phyloP scores from a whole-genome alignment of 2,113 vertebrate species.

The Leptobrachium leishanense region DNA sequence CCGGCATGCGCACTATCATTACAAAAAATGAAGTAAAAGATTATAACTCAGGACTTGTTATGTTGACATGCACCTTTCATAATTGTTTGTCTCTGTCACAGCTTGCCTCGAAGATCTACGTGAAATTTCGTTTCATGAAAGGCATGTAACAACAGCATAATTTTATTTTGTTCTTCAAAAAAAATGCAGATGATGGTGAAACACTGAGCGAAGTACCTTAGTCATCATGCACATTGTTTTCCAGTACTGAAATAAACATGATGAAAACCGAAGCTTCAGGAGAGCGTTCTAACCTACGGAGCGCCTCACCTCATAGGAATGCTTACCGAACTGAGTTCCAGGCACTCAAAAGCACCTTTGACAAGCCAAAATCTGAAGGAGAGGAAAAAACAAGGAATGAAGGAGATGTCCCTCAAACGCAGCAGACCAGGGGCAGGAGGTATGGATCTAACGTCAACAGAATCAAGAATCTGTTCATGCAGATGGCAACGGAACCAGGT shows the following conservation, averaged over 20 bases:
- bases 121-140: slow-evolving; percentile 4
- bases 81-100: slow-evolving; percentile 24
- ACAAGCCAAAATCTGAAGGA: slow-evolving; percentile 87
- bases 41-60: not conserved
- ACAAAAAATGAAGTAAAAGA: not conserved
- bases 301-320: slow-evolving; percentile 96
- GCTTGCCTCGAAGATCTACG: slow-evolving; percentile 25
- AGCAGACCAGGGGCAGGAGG: slow-evolving; percentile 87
- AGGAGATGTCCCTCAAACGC: slow-evolving; percentile 69
- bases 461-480: slow-evolving; percentile 99
- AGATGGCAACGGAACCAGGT: slow-evolving; percentile 86
- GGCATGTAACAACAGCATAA: slow-evolving; percentile 38
- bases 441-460: slow-evolving; percentile 96
- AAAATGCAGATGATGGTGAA: slow-evolving; percentile 11
- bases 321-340: slow-evolving; percentile 97
- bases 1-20: not conserved
- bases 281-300: slow-evolving; percentile 91
- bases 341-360: slow-evolving; percentile 94
- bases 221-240: slow-evolving; percentile 72
- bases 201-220: not conserved
- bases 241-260: slow-evolving; percentile 82
- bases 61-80: slow-evolving; percentile 15
- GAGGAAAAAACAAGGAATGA: slow-evolving; percentile 79
- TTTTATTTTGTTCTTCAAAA: not conserved
- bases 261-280: slow-evolving; percentile 94